Conservation (phyloP, 2,888 invertebrate species). For the Salpingus planirostris region DNA sequence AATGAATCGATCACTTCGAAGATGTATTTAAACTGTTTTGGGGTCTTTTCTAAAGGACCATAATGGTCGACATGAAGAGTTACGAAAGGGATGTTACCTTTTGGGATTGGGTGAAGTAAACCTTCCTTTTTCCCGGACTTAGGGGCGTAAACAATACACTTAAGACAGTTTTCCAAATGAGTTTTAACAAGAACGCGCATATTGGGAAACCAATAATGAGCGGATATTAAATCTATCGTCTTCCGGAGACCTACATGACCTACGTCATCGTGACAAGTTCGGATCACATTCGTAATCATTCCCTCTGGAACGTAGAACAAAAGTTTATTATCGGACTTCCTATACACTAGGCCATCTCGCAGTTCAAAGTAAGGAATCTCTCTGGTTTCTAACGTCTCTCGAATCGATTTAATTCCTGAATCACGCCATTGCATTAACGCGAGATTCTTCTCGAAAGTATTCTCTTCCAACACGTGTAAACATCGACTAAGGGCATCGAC, state of each 20-base stretch:
- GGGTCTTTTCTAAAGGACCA: slow-evolving; percentile 1
- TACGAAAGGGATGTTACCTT: not conserved
- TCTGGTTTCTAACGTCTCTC: not conserved
- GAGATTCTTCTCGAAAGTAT: slow-evolving; percentile 1
- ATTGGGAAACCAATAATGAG: slow-evolving; percentile 1
- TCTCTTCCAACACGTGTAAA: not conserved
- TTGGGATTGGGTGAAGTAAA: slow-evolving; percentile 34
- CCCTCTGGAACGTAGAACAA: slow-evolving; percentile 35
- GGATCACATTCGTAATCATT: slow-evolving; percentile 33
- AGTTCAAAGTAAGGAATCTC: not conserved
- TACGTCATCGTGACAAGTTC: slow-evolving; percentile 31
- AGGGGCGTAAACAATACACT: not conserved
- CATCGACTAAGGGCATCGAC: slow-evolving; percentile 2
- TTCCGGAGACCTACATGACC: slow-evolving; percentile 8
- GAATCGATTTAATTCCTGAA: not conserved
- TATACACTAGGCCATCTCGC: not conserved
- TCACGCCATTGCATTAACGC: not conserved
- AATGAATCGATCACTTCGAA: slow-evolving; percentile 32
- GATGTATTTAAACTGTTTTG: slow-evolving; percentile 13
- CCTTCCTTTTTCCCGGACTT: slow-evolving; percentile 20
- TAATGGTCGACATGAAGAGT: not conserved
- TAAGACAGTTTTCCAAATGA: not conserved
- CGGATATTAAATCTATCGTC: slow-evolving; percentile 12
- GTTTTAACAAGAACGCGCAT: not conserved
- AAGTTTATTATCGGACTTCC: slow-evolving; percentile 9